phyloP scores from a whole-genome alignment of 2,888 invertebrate genomes.

The Acanthopleura granulata region DNA sequence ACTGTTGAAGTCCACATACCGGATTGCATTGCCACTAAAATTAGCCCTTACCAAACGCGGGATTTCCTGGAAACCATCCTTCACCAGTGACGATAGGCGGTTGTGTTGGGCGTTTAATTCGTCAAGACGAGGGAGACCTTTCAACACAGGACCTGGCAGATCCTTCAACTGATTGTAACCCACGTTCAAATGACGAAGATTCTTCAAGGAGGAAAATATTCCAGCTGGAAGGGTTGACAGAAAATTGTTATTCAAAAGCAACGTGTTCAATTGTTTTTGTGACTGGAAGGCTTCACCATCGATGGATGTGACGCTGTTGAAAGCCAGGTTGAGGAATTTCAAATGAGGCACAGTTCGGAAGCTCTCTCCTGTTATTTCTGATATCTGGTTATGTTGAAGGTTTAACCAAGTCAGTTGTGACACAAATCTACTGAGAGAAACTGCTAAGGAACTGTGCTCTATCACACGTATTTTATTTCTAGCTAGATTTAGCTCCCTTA shows the following conservation, averaged over 20 bases:
- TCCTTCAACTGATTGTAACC: background rate
- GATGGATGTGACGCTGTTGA: background rate
- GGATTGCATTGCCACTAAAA: background rate
- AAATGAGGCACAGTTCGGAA: conserved; percentile 16
- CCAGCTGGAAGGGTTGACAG: background rate
- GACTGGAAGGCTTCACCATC: background rate
- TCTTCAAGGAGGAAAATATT: conserved; percentile 7
- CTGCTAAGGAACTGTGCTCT: background rate
- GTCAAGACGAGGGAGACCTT: background rate
- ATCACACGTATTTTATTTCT: background rate
- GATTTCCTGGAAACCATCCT: background rate
- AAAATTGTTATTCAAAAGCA: conserved; percentile 5
- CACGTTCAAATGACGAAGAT: background rate
- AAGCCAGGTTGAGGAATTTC: conserved; percentile 17
- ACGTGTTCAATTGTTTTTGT: background rate
- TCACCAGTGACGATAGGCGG: background rate
- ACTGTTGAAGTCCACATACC: background rate
- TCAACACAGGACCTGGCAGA: background rate
- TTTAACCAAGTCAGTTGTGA: conserved; percentile 19
- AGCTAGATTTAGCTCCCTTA: conserved; percentile 14
- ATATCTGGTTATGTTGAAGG: background rate
- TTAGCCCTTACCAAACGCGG: background rate
- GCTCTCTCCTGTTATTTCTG: background rate
- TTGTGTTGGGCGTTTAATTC: conserved; percentile 1
- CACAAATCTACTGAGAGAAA: conserved; percentile 1